Evolutionary conservation across 2,113 vertebrate species (phyloP), one percentile per base, ranked within the genome.

Genomic region (Zingel zingel): DNA sequence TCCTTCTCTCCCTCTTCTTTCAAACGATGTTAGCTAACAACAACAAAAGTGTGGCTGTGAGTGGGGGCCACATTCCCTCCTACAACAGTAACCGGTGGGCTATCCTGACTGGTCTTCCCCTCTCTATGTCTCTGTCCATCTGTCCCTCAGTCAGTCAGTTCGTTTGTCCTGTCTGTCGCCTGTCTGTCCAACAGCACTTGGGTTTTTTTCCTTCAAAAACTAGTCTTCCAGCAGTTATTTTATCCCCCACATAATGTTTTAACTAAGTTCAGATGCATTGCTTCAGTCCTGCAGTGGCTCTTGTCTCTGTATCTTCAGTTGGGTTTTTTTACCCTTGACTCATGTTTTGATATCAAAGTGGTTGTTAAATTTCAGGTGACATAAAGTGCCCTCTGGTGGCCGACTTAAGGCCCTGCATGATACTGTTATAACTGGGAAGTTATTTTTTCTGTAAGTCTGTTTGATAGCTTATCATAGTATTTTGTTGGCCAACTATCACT

Each of bases 21-120:
- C 81, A 71, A 93, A 89, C 87, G 70, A 79, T 88, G 91, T 92
- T 93, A 93, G 95, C 94, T 92, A 93, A 90, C 90, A 90, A 90
- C 93, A 92, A 68, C 95, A 94, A 94, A 94, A 92, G 85, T 90
- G 91, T 94, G 84, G 91, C 91, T 76, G 91, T 93, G 92, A 94
- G 94, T 68, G 94, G 92, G 82, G 93, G 86, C 89, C 93, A 80
- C 87, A 91, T 93, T 79, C 88, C 93, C 90, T 93, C 95, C 94
- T 94, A 91, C 95, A 92, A 92, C 92, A 94, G 90, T 89, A 95
- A 95, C 93, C 91, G 96, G 96, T 96, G 96, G 94, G 95, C 94
- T 95, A 92, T 92, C 91, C 93, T 91, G 85, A 92, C 90, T 90
- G 92, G 86, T 93, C 83, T 80, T 79, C 72, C 81, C 70, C 79